Evolutionary conservation across 2,113 vertebrate species (phyloP).

Genomic region (Eulacestoma nigropectus): DNA sequence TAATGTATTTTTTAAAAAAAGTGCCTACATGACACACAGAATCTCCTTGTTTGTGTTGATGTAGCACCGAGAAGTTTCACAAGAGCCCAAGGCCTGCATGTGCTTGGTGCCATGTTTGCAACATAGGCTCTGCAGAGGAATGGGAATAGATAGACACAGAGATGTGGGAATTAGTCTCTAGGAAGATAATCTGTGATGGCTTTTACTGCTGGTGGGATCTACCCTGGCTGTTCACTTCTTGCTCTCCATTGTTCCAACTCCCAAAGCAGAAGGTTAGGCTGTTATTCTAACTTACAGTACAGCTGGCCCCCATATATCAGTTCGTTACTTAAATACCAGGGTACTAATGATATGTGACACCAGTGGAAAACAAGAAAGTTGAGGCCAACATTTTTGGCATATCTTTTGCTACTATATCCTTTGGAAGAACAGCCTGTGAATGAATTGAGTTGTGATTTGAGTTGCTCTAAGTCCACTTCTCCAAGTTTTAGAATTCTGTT

Average conservation of each 20-base stretch:
- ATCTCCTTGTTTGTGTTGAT: not conserved
- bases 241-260: not conserved
- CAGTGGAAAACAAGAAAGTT: constrained; percentile 18
- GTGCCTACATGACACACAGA: not conserved
- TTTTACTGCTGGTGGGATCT: not conserved
- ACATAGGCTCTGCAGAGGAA: not conserved
- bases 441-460: not conserved
- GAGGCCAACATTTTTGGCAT: constrained; percentile 15
- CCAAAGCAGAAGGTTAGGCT: not conserved
- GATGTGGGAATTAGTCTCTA: not conserved
- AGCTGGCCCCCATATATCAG: constrained; percentile 27
- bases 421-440: not conserved
- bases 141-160: not conserved
- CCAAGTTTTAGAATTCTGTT: not conserved
- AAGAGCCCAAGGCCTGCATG: not conserved
- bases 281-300: not conserved
- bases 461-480: not conserved
- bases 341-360: constrained; percentile 41
- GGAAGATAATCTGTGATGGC: not conserved
- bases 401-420: not conserved
- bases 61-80: not conserved
- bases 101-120: not conserved
- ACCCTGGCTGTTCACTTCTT: not conserved
- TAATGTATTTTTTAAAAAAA: not conserved
- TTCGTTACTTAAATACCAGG: not conserved